A percentile compares a stretch with the other conserved stretches of the same genome.
Evolutionary conservation across 2,888 invertebrate genomes (phyloP).

Genomic region (Ditula angustiorana): DNA sequence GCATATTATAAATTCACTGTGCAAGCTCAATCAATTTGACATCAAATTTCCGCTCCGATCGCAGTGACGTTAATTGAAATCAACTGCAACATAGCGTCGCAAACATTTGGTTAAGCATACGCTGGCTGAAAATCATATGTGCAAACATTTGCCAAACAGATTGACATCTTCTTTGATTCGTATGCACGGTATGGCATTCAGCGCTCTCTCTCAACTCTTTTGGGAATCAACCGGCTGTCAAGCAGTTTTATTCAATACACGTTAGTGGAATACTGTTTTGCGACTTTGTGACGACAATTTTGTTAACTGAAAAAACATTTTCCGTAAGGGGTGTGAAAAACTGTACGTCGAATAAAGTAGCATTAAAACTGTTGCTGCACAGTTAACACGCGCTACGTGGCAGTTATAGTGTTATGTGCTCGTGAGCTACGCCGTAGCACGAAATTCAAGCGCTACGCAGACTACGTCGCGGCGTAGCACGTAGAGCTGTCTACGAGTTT

Average conservation of each 20-base stretch:
- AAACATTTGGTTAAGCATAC: not conserved
- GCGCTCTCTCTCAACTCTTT: not conserved
- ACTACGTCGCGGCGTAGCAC: conserved; percentile 15
- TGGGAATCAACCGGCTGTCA: not conserved
- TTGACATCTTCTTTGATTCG: not conserved
- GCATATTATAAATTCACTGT: not conserved
- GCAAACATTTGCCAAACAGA: not conserved
- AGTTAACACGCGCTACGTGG: not conserved
- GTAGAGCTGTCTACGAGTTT: conserved; percentile 25
- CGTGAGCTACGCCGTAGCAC: conserved; percentile 24
- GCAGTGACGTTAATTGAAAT: not conserved
- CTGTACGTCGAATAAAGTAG: no score
- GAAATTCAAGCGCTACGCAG: conserved; percentile 18
- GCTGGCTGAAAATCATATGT: not conserved
- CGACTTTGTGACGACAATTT: not conserved
- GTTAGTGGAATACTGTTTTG: not conserved
- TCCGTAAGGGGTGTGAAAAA: no score
- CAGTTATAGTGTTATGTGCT: not conserved
- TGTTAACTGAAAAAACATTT: no score
- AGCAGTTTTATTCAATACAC: not conserved
- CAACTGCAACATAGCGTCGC: not conserved
- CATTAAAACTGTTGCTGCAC: no score
- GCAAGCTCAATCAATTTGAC: not conserved
- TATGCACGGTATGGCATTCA: not conserved
- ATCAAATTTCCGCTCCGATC: not conserved